phyloP scores from a whole-genome alignment of 1,140 invertebrate species.

The Diuraphis noxia region DNA sequence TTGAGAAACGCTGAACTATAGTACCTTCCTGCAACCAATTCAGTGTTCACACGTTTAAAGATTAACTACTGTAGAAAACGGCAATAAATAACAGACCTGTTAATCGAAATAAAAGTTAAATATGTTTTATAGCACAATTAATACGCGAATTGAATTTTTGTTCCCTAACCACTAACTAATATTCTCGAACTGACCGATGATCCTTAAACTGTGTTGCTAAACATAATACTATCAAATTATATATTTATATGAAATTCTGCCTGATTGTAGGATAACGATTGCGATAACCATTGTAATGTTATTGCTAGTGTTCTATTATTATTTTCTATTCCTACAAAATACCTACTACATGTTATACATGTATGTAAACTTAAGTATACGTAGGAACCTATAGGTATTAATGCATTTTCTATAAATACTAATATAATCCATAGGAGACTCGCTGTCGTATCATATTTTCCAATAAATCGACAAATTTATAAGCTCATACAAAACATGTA shows the following conservation, averaged over 20 bases:
- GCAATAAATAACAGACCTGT: not conserved
- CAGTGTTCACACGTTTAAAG: not conserved
- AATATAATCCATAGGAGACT: not conserved
- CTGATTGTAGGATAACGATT: not conserved
- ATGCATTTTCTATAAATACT: not conserved
- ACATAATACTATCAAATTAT: not conserved
- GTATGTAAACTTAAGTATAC: no score
- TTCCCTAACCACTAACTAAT: not conserved
- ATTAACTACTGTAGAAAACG: not conserved
- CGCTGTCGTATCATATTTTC: not conserved
- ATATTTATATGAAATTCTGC: not conserved
- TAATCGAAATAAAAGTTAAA: not conserved
- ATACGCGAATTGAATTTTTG: not conserved
- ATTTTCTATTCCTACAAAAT: not conserved
- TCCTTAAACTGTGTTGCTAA: not conserved
- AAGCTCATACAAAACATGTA: no score
- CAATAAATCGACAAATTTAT: not conserved
- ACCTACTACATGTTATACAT: no score
- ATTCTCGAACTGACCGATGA: not conserved
- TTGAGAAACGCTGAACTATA: no score
- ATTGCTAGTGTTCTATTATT: not conserved
- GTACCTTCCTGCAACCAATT: not conserved
- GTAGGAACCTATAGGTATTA: no score
- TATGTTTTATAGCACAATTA: not conserved
- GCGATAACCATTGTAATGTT: not conserved